These are phyloP conservation scores for Rachycentron canadum DNA, from an alignment of 2,797 vertebrate species.

Conservation along the genomic window DNA sequence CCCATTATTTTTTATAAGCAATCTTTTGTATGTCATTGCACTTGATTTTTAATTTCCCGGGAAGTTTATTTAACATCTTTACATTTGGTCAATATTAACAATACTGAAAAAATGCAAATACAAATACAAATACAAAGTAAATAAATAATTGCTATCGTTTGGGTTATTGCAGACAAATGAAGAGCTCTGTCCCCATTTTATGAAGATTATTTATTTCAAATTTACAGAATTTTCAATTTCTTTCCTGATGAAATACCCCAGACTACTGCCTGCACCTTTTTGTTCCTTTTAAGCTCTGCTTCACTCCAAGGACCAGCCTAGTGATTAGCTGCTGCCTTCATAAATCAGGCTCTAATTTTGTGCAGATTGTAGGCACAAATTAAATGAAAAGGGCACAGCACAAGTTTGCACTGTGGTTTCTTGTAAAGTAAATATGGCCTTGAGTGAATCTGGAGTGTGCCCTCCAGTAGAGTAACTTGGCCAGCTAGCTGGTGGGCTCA, in stretches of 20 bases:
- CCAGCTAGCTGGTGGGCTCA: conserved; percentile 69
- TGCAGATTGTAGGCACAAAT: conserved; percentile 16
- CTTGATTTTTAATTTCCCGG: background rate
- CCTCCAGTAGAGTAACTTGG: conserved; percentile 61
- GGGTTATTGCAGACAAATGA: background rate
- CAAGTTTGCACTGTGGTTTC: conserved; percentile 40
- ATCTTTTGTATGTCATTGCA: background rate
- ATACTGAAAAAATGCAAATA: no score
- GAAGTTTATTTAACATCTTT: background rate
- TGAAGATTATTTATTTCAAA: conserved; percentile 1
- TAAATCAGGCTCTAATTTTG: conserved; percentile 40
- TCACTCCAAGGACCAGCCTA: background rate
- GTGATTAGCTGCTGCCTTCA: conserved; percentile 14
- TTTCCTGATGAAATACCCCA: background rate
- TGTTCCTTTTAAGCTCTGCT: background rate
- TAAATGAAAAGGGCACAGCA: conserved; percentile 27
- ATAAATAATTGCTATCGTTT: background rate
- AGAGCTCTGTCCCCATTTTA: background rate
- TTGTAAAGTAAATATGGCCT: conserved; percentile 53
- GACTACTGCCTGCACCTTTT: background rate
- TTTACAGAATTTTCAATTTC: background rate
- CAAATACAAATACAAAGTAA: no score
- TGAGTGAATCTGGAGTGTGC: conserved; percentile 30
- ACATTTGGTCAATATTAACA: background rate
- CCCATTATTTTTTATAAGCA: background rate